Conservation (phyloP, 1,140 invertebrate genomes). For the Hirudo medicinalis region DNA sequence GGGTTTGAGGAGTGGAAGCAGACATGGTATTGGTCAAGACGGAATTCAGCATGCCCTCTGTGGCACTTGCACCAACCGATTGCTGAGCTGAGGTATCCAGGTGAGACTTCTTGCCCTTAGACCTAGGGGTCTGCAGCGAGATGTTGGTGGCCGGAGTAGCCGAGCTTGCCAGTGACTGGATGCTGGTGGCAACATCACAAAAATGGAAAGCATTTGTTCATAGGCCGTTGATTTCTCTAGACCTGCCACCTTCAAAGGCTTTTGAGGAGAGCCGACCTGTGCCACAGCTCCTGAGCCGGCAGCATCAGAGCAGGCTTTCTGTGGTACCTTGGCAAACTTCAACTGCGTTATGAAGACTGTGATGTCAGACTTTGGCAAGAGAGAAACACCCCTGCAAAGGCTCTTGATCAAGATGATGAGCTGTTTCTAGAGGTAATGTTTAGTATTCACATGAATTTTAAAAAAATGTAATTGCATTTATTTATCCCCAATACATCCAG, state of each 20-base stretch:
- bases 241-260: too few species aligned
- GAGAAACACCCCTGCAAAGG: slow-evolving; percentile 33
- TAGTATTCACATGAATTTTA: neutral
- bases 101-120: too few species aligned
- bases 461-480: neutral
- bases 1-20: neutral
- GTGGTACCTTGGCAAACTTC: slow-evolving; percentile 42
- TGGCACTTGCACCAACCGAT: slow-evolving; percentile 1
- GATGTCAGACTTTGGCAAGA: slow-evolving; percentile 42
- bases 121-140: too few species aligned
- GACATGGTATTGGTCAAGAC: slow-evolving; percentile 9
- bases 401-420: slow-evolving; percentile 38
- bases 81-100: neutral
- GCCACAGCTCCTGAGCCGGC: too few species aligned
- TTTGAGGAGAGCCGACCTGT: too few species aligned
- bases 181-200: too few species aligned
- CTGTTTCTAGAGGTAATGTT: slow-evolving; percentile 32
- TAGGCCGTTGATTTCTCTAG: too few species aligned
- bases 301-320: too few species aligned
- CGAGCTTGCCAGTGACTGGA: too few species aligned
- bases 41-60: slow-evolving; percentile 6
- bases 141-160: too few species aligned
- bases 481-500: too few species aligned
- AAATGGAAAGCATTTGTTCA: too few species aligned
- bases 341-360: slow-evolving; percentile 51